Conservation (phyloP, 1,140 invertebrate genomes). For the Theocolax elegans region DNA sequence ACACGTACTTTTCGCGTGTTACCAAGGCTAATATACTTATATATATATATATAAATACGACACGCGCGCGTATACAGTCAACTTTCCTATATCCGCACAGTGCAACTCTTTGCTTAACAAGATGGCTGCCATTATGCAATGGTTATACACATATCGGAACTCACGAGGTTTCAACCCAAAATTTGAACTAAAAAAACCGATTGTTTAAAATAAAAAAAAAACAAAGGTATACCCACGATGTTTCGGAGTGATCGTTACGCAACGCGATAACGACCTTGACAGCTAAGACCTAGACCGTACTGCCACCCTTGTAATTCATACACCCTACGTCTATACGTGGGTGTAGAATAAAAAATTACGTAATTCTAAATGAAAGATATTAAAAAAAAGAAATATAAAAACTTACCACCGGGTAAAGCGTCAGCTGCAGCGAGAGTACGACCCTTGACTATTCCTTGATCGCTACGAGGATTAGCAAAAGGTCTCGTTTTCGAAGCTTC, state of each 20-base stretch:
- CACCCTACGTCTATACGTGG: no score
- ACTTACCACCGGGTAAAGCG: constrained; percentile 67
- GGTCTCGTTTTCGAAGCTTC: constrained; percentile 81
- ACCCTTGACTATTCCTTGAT: constrained; percentile 68
- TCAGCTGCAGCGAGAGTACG: constrained; percentile 73
- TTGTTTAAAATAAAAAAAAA: no score
- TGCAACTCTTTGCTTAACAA: constrained; percentile 50
- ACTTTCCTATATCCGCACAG: no score
- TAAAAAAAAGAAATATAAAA: constrained; percentile 4
- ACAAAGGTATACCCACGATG: not conserved
- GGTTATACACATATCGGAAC: no score
- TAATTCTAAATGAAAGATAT: not conserved
- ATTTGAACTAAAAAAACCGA: no score
- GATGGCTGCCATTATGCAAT: constrained; percentile 62
- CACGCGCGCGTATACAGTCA: no score
- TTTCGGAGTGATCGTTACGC: not conserved
- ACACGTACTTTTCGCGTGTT: constrained; percentile 28
- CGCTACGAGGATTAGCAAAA: constrained; percentile 77
- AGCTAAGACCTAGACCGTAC: no score
- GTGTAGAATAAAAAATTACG: constrained; percentile 21
- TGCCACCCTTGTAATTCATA: no score
- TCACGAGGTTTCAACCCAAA: no score
- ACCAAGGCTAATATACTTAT: constrained; percentile 8
- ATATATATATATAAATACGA: no score
- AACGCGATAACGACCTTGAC: no score